These are phyloP conservation scores for Varroa destructor DNA, from an alignment of 1,140 invertebrate species.

Conservation along the genomic window DNA sequence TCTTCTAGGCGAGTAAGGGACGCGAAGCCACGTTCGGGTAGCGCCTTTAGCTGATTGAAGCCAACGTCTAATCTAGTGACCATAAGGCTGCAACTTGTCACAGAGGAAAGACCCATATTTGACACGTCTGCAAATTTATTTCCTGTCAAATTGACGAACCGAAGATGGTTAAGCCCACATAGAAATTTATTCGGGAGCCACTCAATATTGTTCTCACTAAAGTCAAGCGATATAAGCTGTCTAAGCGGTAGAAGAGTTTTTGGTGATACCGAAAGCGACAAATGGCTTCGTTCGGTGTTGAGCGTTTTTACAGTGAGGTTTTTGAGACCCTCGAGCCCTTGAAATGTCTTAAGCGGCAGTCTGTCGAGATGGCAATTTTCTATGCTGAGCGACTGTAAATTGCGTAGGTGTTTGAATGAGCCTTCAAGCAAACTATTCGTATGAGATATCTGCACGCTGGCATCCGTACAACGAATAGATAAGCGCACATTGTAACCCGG, in stretches of 20 bases:
- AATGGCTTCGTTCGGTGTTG: conserved; percentile 53
- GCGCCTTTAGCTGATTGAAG: conserved; percentile 46
- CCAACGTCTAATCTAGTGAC: conserved; percentile 61
- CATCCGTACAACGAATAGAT: conserved; percentile 65
- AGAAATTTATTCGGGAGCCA: conserved; percentile 56
- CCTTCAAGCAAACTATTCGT: conserved; percentile 47
- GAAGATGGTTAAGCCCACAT: conserved; percentile 48
- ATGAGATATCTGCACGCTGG: conserved; percentile 58
- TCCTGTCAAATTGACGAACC: conserved; percentile 43
- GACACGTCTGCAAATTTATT: conserved; percentile 49
- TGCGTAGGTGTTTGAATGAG: conserved; percentile 35
- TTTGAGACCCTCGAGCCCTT: conserved; percentile 34
- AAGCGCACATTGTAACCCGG: conserved; percentile 63
- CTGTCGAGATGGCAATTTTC: conserved; percentile 35
- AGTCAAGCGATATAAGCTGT: conserved; percentile 51
- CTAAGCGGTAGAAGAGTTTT: conserved; percentile 54
- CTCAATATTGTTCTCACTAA: conserved; percentile 67
- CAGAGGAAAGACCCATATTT: conserved; percentile 18
- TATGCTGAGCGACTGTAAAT: conserved; percentile 33
- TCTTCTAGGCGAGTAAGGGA: conserved; percentile 40
- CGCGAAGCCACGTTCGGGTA: conserved; percentile 39
- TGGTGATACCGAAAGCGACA: conserved; percentile 59
- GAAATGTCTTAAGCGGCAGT: conserved; percentile 33
- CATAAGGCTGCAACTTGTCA: not conserved
- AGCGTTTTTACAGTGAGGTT: conserved; percentile 36